These are phyloP conservation scores for Andrena chrysosceles DNA, from an alignment of 2,888 invertebrate genomes.

Conservation along the genomic window DNA sequence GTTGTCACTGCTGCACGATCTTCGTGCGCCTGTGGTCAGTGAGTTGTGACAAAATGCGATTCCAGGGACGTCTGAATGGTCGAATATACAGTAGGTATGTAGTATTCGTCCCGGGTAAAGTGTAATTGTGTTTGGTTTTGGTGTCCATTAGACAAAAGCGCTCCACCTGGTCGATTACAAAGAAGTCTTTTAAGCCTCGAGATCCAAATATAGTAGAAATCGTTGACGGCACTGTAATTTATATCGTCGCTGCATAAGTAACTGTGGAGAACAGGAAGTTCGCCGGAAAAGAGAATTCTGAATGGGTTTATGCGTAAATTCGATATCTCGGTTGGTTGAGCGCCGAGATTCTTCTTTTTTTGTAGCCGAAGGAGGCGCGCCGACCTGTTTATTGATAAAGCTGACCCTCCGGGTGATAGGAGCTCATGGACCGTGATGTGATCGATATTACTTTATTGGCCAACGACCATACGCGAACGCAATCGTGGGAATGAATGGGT, in stretches of 20 bases:
- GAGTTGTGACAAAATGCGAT: constrained; percentile 3
- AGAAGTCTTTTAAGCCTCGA: no score
- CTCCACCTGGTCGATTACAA: no score
- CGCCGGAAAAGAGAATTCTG: background rate
- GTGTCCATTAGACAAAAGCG: no score
- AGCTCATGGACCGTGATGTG: constrained; percentile 42
- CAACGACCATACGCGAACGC: constrained; percentile 29
- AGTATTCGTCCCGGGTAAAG: no score
- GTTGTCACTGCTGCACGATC: constrained; percentile 26
- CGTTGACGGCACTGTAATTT: constrained; percentile 1
- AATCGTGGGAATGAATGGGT: constrained; percentile 59
- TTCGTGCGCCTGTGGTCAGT: background rate
- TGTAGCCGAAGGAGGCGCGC: constrained; percentile 27
- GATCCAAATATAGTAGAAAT: no score
- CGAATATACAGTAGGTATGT: no score
- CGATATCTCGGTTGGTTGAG: background rate
- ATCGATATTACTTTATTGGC: constrained; percentile 62
- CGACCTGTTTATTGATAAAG: constrained; percentile 48
- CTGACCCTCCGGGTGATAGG: constrained; percentile 31
- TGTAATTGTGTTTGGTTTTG: no score
- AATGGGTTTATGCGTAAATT: background rate
- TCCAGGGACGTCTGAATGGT: background rate
- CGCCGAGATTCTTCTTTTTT: background rate
- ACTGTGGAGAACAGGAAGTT: constrained; percentile 4
- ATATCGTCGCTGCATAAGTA: constrained; percentile 21